Conservation (phyloP, 2,113 vertebrate species). For the Saccopteryx leptura region DNA sequence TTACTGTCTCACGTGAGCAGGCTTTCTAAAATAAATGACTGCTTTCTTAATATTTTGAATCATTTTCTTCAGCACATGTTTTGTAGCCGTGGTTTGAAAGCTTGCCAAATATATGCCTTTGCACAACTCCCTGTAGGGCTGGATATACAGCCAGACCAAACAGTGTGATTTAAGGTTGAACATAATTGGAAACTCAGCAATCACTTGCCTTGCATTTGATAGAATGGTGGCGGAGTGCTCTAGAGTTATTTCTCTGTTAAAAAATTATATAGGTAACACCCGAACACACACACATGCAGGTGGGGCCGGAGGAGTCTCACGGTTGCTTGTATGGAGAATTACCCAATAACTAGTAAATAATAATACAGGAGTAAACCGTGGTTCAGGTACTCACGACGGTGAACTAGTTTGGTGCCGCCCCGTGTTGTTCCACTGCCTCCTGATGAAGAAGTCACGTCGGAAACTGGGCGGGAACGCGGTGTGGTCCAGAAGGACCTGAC, state of each 20-base stretch:
- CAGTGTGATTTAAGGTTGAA: slow-evolving; percentile 80
- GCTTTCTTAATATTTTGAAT: slow-evolving; percentile 84
- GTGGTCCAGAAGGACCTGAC: slow-evolving; percentile 28
- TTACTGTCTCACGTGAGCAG: slow-evolving; percentile 79
- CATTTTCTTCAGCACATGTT: slow-evolving; percentile 82
- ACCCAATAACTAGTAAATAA: not conserved
- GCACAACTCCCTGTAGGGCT: slow-evolving; percentile 74
- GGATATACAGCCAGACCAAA: slow-evolving; percentile 74
- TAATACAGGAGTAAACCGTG: not conserved
- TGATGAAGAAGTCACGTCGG: slow-evolving; percentile 15
- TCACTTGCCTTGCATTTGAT: slow-evolving; percentile 79
- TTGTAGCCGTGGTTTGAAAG: slow-evolving; percentile 80
- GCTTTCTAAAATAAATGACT: slow-evolving; percentile 79
- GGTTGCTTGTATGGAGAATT: not conserved
- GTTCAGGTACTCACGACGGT: not conserved
- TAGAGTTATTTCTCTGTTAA: slow-evolving; percentile 73
- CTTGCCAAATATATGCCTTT: slow-evolving; percentile 81
- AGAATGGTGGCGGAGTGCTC: slow-evolving; percentile 67
- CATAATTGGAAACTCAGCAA: slow-evolving; percentile 81
- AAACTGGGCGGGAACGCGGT: slow-evolving; percentile 37
- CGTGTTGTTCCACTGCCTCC: not conserved
- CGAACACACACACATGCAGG: not conserved
- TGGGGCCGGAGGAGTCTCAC: not conserved
- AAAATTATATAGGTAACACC: slow-evolving; percentile 33
- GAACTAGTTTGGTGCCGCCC: not conserved